Conservation (phyloP, 2,888 invertebrate genomes). For the Smittia aterrima region DNA sequence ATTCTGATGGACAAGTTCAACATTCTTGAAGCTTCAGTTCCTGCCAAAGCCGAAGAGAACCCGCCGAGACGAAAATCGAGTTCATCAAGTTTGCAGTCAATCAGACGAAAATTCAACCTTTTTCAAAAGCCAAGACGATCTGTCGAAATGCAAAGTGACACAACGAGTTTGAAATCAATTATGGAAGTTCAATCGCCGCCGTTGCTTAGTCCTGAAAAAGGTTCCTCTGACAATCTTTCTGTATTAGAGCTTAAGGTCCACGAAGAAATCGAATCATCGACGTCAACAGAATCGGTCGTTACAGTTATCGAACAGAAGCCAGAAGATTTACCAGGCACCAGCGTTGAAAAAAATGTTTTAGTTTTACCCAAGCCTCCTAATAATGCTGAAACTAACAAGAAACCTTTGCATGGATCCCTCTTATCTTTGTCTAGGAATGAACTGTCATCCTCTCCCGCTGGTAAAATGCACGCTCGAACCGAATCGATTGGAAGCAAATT, state of each 20-base stretch:
- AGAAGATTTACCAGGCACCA: constrained; percentile 22
- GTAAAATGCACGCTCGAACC: constrained; percentile 55
- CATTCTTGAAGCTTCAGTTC: constrained; percentile 46
- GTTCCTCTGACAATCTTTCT: not conserved
- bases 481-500: constrained; percentile 60
- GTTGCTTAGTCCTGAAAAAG: not conserved
- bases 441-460: constrained; percentile 44
- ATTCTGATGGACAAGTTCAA: constrained; percentile 59
- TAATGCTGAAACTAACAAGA: constrained; percentile 48
- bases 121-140: constrained; percentile 16
- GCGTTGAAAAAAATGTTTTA: constrained; percentile 28
- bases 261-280: not conserved
- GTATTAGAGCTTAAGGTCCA: not conserved
- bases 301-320: constrained; percentile 20
- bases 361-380: not conserved
- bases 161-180: constrained; percentile 41
- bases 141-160: constrained; percentile 8
- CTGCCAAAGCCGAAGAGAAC: constrained; percentile 42
- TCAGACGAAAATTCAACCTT: constrained; percentile 34
- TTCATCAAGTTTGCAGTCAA: constrained; percentile 24
- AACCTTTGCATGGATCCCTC: constrained; percentile 54
- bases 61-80: constrained; percentile 43
- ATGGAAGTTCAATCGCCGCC: not conserved
- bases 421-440: constrained; percentile 45
- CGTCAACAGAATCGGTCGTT: not conserved